Evolutionary conservation across 1,140 invertebrate genomes (phyloP), one percentile per base, ranked within the genome.

Genomic region (Zelostemma sp.): DNA sequence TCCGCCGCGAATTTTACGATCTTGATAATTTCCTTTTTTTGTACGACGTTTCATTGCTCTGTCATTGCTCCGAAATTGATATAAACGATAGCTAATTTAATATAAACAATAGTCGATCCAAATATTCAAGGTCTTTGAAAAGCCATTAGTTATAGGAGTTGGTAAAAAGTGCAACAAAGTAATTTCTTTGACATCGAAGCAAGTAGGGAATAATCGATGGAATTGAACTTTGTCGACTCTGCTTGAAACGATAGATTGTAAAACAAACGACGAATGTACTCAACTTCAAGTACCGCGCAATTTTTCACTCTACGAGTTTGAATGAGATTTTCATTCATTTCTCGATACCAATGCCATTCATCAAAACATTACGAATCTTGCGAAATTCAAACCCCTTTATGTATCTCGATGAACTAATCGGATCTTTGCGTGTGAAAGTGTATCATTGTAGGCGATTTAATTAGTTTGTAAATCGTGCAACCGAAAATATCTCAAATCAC

Each of bases 401-500:
- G n/a, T 25, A 25, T 8, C 21, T 25, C 8, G 21, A 35, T n/a
- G 33, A n/a, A n/a, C n/a, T n/a, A 35, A 35, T n/a, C 33, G 33
- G 6, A 1, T n/a, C 1, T 11, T 35, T 9, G 33, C 33, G 33
- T 35, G 6, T 48, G 54, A 58, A 58, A 57, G 12, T 64, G 33
- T 35, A 5, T 35, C 11, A 2, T 35, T 35, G n/a, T 6, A 35
- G n/a, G 11, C 11, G 33, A 35, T 5, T 35, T n/a, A 9, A 35
- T 35, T 35, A 35, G 11, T 35, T 35, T 35, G 38, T 40, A 38
- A 11, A 28, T 54, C 21, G 38, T 62, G 12, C 31, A 55, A 64
- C 11, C 50, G 41, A 55, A 67, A 67, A 38, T 50, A 49, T 59
- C 54, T 28, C 49, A 18, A 16, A 28, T 46, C 1, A 31, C 12